A percentile compares a stretch with the other conserved stretches of the same genome.
phyloP scores from a whole-genome alignment of 2,888 invertebrate genomes.

The Luffia ferchaultella region DNA sequence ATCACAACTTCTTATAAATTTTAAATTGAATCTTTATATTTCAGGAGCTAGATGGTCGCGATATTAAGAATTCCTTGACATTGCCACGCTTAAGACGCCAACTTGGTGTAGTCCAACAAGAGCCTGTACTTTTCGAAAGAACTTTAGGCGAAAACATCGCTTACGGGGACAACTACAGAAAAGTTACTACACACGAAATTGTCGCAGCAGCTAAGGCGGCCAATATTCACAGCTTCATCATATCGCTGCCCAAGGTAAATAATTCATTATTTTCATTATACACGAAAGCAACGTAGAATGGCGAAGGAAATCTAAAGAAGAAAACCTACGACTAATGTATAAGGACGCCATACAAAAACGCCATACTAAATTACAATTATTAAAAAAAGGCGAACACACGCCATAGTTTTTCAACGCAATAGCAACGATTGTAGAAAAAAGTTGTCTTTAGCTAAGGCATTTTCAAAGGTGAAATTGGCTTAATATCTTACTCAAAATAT shows the following conservation, averaged over 20 bases:
- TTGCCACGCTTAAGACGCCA: constrained; percentile 74
- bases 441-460: too few relatives aligned
- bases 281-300: too few relatives aligned
- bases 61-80: constrained; percentile 66
- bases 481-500: too few relatives aligned
- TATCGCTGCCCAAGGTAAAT: constrained; percentile 70
- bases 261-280: constrained; percentile 1
- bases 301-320: too few relatives aligned
- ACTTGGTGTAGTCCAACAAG: constrained; percentile 85
- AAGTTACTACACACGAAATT: constrained; percentile 75
- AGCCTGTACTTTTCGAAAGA: constrained; percentile 84
- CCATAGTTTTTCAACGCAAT: too few relatives aligned
- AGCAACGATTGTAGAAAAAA: too few relatives aligned
- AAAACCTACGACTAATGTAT: too few relatives aligned
- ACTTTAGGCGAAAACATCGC: constrained; percentile 87
- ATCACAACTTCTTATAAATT: not conserved
- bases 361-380: too few relatives aligned
- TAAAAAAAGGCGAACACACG: too few relatives aligned
- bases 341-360: too few relatives aligned
- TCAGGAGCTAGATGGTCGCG: constrained; percentile 62
- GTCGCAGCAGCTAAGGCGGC: constrained; percentile 78
- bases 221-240: constrained; percentile 82
- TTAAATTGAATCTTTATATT: not conserved
- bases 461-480: too few relatives aligned
- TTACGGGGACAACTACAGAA: constrained; percentile 80